These are phyloP conservation scores for Galleria mellonella DNA, from an alignment of 1,140 invertebrate genomes.

Conservation along the genomic window DNA sequence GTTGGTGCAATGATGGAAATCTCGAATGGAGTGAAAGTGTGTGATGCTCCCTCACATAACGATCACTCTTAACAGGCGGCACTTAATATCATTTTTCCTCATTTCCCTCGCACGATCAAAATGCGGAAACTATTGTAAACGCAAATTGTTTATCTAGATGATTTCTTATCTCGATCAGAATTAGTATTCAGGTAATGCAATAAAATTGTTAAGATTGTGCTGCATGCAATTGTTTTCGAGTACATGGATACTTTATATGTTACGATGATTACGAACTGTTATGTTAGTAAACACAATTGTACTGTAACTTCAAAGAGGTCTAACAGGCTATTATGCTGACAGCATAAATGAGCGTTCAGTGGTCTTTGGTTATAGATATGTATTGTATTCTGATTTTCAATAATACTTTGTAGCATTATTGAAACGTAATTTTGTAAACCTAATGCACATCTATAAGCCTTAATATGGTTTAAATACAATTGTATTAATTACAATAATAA, in stretches of 20 bases:
- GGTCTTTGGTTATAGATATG: no score
- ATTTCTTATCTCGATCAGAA: slow-evolving; percentile 27
- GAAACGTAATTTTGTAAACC: no score
- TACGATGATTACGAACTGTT: slow-evolving; percentile 2
- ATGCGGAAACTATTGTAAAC: slow-evolving; percentile 23
- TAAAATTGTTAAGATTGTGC: slow-evolving; percentile 15
- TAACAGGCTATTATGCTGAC: no score
- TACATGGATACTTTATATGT: not conserved
- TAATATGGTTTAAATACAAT: no score
- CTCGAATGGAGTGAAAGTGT: slow-evolving; percentile 41
- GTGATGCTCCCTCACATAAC: slow-evolving; percentile 17
- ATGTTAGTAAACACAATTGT: no score
- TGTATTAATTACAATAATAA: no score
- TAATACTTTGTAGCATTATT: no score
- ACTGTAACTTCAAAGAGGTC: no score
- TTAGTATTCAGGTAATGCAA: slow-evolving; percentile 25
- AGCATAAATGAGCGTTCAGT: no score
- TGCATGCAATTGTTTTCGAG: not conserved
- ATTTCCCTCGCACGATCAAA: slow-evolving; percentile 25
- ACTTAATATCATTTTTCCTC: slow-evolving; percentile 33
- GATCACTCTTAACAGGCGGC: slow-evolving; percentile 11
- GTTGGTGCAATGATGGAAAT: slow-evolving; percentile 57
- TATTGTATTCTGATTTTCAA: no score
- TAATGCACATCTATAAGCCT: no score
- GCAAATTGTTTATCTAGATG: slow-evolving; percentile 13